Evolutionary conservation across 2,113 vertebrate species (phyloP).

Genomic region (Dasyornis broadbenti): DNA sequence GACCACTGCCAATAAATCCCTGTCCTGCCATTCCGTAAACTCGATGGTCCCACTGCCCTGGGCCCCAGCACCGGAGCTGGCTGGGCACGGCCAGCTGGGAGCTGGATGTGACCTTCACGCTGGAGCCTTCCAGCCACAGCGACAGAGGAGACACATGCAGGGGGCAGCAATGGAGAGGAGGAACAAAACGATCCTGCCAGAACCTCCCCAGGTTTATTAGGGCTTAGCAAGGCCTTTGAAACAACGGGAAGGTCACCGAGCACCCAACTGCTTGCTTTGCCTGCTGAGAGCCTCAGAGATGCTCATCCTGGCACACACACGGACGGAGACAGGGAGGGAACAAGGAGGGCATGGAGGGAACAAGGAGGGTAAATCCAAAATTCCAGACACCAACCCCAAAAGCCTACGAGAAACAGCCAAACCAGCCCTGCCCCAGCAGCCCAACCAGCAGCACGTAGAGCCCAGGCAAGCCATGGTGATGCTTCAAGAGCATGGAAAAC

Average conservation of each 20-base stretch:
- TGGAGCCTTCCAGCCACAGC: neutral
- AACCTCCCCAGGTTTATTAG: neutral
- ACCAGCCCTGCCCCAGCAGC: neutral
- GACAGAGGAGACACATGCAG: neutral
- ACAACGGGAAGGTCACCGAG: accelerated
- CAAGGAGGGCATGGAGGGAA: accelerated
- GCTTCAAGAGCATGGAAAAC: neutral
- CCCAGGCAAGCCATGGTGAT: accelerated
- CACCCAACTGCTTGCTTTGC: neutral
- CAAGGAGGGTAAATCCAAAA: accelerated
- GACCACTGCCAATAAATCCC: neutral
- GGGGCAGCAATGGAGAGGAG: neutral
- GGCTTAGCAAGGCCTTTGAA: neutral
- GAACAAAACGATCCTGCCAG: accelerated
- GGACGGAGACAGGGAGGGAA: too few species aligned
- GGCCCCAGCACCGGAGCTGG: neutral
- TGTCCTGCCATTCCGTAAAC: neutral
- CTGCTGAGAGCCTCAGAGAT: neutral
- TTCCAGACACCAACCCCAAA: neutral
- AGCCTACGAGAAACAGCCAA: neutral
- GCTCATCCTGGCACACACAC: accelerated
- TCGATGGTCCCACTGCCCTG: accelerated
- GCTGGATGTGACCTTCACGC: neutral
- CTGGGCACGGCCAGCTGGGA: neutral
- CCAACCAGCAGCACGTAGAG: accelerated